These are phyloP conservation scores for Melanargia galathea DNA, from an alignment of 2,888 invertebrate species.

Conservation along the genomic window DNA sequence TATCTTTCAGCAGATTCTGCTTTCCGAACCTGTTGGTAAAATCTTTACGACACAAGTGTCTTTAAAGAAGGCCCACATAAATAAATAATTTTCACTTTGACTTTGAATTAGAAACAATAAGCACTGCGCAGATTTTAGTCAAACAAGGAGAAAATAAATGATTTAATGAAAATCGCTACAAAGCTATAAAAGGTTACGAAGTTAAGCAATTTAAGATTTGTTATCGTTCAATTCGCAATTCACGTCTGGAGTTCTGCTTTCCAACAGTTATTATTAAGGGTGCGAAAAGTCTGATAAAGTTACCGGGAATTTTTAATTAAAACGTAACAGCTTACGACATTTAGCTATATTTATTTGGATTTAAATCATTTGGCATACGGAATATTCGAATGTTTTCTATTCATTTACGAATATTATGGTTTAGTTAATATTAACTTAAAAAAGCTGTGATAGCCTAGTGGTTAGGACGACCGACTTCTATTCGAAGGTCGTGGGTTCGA, in stretches of 20 bases:
- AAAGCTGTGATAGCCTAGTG: no score
- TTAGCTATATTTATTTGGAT: not conserved
- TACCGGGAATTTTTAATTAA: conserved; percentile 25
- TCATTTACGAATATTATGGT: no score
- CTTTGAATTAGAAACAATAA: not conserved
- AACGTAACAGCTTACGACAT: conserved; percentile 1
- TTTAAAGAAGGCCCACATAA: no score
- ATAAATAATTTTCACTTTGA: not conserved
- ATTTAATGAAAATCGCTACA: not conserved
- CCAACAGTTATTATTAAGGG: conserved; percentile 12
- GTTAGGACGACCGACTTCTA: no score
- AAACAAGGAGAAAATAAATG: not conserved
- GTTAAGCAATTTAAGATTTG: conserved; percentile 8
- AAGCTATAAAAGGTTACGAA: conserved; percentile 7
- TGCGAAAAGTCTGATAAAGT: conserved; percentile 12
- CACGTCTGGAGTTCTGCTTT: conserved; percentile 9
- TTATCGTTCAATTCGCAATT: conserved; percentile 17
- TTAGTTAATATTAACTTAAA: no score
- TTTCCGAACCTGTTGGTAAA: no score
- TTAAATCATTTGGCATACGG: not conserved
- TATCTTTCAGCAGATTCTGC: no score
- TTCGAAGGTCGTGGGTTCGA: no score
- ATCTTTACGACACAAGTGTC: no score
- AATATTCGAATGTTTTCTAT: not conserved
- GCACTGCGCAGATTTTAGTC: not conserved